Conservation (phyloP, 2,888 invertebrate genomes). For the Aphidius colemani region DNA sequence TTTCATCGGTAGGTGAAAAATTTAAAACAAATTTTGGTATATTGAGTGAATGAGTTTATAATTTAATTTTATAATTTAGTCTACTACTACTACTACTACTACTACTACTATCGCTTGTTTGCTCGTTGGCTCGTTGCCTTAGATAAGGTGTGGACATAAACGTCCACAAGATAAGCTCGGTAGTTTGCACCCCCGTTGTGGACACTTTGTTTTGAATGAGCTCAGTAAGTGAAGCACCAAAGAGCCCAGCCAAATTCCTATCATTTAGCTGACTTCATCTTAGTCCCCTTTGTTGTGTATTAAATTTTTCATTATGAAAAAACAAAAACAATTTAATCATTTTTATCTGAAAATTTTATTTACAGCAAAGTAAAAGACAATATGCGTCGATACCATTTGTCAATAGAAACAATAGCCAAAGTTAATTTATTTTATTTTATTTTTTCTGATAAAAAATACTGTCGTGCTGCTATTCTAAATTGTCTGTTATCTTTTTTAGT, state of each 20-base stretch:
- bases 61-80: too few relatives aligned
- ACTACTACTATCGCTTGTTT: too few relatives aligned
- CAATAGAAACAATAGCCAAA: too few relatives aligned
- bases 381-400: too few relatives aligned
- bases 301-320: neutral
- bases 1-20: slow-evolving; percentile 31
- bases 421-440: too few relatives aligned
- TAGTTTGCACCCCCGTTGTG: slow-evolving; percentile 59
- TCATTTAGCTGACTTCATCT: too few relatives aligned
- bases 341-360: neutral
- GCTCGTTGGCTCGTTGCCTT: slow-evolving; percentile 32
- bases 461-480: slow-evolving; percentile 58
- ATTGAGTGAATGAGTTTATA: too few relatives aligned
- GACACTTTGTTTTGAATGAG: slow-evolving; percentile 59
- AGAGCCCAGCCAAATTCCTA: slow-evolving; percentile 2
- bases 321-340: neutral
- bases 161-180: slow-evolving; percentile 54
- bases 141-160: slow-evolving; percentile 59
- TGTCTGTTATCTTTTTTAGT: slow-evolving; percentile 53
- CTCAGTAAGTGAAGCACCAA: slow-evolving; percentile 35
- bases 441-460: slow-evolving; percentile 42
- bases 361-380: too few relatives aligned
- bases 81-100: too few relatives aligned
- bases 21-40: slow-evolving; percentile 4
- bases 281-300: neutral